Conservation (phyloP, 2,797 vertebrate genomes). For the Acrossocheilus fasciatus region DNA sequence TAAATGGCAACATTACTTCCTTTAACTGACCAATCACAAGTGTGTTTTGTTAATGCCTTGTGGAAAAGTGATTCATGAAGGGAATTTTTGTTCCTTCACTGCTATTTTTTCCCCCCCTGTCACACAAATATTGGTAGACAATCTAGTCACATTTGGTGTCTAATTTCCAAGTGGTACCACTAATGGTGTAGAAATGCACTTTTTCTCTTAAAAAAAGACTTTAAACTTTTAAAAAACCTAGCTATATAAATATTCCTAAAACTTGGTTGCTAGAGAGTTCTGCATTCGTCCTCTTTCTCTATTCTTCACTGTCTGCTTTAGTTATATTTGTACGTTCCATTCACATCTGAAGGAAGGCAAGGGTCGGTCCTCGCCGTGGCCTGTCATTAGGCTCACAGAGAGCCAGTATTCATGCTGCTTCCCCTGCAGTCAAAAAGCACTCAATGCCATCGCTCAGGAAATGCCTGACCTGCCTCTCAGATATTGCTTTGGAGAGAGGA, state of each 20-base stretch:
- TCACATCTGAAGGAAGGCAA: conserved; percentile 15
- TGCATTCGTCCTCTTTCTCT: neutral
- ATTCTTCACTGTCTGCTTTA: conserved; percentile 5
- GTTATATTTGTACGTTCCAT: conserved; percentile 17
- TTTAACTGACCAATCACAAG: neutral
- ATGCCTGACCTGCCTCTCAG: conserved; percentile 39
- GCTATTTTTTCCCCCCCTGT: neutral
- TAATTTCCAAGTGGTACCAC: neutral
- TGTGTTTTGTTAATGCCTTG: neutral
- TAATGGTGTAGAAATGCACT: neutral
- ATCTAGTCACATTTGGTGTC: neutral
- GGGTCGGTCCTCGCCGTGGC: conserved; percentile 31
- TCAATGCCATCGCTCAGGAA: conserved; percentile 29
- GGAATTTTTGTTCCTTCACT: neutral
- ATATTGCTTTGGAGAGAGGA: conserved; percentile 47
- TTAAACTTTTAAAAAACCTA: neutral
- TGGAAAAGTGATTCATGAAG: neutral
- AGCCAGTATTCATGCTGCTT: conserved; percentile 35
- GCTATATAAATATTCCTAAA: neutral
- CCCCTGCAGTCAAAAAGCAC: conserved; percentile 53
- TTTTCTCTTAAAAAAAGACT: neutral
- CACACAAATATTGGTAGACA: neutral
- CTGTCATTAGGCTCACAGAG: conserved; percentile 55
- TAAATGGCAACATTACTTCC: neutral
- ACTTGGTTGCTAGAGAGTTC: neutral